Conservation (phyloP, 1,140 invertebrate species). For the Danaus plexippus region DNA sequence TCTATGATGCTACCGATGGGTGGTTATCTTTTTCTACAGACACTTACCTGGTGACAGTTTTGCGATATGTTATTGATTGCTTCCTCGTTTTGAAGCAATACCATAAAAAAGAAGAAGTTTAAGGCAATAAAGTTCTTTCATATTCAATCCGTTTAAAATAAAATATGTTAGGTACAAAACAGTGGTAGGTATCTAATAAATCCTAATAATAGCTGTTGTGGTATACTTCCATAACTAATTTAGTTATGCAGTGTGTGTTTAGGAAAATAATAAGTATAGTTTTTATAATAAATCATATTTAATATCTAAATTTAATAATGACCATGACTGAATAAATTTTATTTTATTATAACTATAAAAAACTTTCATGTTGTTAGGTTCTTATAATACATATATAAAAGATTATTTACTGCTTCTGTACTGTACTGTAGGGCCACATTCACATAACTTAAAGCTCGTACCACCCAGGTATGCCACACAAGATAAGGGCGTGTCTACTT, state of each 20-base stretch:
- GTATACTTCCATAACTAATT: no score
- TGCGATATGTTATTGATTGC: constrained; percentile 54
- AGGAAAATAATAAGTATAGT: no score
- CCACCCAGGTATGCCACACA: constrained; percentile 66
- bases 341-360: no score
- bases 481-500: constrained; percentile 56
- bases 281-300: neutral
- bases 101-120: neutral
- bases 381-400: no score
- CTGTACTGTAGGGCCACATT: neutral
- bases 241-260: no score
- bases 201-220: no score
- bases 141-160: no score
- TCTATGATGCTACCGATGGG: constrained; percentile 64
- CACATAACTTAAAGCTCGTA: constrained; percentile 10
- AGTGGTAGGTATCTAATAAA: no score
- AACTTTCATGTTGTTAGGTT: no score
- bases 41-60: constrained; percentile 54
- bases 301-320: neutral
- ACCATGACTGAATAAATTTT: no score
- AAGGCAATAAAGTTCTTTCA: neutral
- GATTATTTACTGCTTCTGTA: neutral
- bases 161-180: no score
- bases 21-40: constrained; percentile 35
- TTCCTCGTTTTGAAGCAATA: constrained; percentile 31